A percentile compares a stretch with the other conserved stretches of the same genome.
Conservation (phyloP, 37 sponge, comb jelly and placozoan species). For the Oscarella lobularis region DNA sequence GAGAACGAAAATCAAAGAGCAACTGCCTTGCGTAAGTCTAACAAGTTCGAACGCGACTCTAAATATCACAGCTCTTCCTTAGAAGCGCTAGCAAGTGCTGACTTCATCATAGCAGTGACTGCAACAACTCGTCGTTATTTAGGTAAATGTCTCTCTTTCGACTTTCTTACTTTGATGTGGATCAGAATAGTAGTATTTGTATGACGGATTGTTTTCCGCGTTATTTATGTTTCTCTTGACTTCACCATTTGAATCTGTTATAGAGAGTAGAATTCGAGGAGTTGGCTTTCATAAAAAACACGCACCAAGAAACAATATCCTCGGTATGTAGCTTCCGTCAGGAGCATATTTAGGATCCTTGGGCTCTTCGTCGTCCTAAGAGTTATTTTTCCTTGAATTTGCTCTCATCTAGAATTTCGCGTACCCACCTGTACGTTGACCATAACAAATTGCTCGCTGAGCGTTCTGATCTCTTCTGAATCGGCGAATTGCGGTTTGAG, state of each 20-base stretch:
- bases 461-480: neutral
- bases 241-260: neutral
- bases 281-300: too few relatives aligned
- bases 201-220: neutral
- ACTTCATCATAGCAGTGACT: neutral
- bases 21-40: too few relatives aligned
- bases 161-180: neutral
- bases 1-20: too few relatives aligned
- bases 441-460: neutral
- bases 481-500: neutral
- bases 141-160: neutral
- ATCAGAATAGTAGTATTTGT: neutral
- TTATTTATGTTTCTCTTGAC: neutral
- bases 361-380: conserved; percentile 9
- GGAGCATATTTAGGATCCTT: neutral
- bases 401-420: too few relatives aligned
- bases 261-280: too few relatives aligned
- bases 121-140: neutral
- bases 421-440: neutral
- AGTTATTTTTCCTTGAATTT: too few relatives aligned
- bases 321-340: conserved; percentile 1
- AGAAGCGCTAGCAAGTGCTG: neutral
- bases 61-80: neutral
- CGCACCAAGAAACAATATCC: neutral
- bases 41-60: too few relatives aligned